These are phyloP conservation scores for Cinclus mexicanus DNA, from an alignment of 2,113 vertebrate species.

Conservation along the genomic window DNA sequence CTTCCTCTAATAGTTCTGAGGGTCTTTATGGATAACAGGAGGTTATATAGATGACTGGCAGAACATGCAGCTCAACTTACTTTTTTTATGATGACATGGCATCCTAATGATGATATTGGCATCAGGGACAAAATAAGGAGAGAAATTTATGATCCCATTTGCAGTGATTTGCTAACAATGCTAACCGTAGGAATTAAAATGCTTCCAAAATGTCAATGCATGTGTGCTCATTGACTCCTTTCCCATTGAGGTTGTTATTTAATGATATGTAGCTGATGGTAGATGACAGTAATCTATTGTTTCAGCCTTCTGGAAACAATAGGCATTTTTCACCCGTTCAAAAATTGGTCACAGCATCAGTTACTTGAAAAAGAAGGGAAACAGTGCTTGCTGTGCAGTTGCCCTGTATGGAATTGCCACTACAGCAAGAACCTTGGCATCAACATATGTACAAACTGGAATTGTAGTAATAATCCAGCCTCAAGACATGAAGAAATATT, in stretches of 20 bases:
- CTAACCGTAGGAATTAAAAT: not conserved
- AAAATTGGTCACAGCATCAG: not conserved
- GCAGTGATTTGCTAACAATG: not conserved
- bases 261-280: not conserved
- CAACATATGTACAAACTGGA: not conserved
- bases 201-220: not conserved
- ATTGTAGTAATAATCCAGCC: not conserved
- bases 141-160: not conserved
- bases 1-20: not conserved
- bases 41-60: not conserved
- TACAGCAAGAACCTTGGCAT: not conserved
- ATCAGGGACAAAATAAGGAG: not conserved
- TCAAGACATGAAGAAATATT: not conserved
- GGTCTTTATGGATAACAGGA: not conserved
- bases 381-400: not conserved
- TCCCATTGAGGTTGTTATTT: not conserved
- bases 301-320: not conserved
- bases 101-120: not conserved
- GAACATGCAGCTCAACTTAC: not conserved
- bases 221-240: not conserved
- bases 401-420: not conserved
- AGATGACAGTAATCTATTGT: not conserved
- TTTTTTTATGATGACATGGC: not conserved
- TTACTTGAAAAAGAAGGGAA: not conserved
- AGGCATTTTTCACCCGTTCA: not conserved